Percentiles rank a stretch among this genome's conserved stretches.
These are phyloP conservation scores for Tiphia femorata DNA, from an alignment of 2,888 invertebrate species.

Conservation along the genomic window DNA sequence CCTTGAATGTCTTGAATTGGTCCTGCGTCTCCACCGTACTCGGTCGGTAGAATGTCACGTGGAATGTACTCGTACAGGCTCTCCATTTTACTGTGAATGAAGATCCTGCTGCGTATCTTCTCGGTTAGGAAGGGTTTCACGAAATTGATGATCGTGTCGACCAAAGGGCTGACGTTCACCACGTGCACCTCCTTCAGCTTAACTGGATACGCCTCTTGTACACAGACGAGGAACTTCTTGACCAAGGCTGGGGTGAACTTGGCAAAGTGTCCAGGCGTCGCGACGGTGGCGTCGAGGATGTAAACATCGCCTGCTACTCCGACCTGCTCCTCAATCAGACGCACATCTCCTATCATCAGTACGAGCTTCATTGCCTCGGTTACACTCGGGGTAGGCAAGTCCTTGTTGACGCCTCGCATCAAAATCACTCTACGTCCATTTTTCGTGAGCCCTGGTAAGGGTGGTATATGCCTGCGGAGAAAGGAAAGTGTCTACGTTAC, in stretches of 20 bases:
- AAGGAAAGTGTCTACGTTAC: too few species aligned
- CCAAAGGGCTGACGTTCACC: conserved; percentile 85
- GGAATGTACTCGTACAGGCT: conserved; percentile 84
- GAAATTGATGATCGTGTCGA: conserved; percentile 87
- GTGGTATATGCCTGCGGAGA: conserved; percentile 79
- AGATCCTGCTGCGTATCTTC: conserved; percentile 86
- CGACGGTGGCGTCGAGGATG: conserved; percentile 83
- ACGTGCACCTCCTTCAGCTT: conserved; percentile 90
- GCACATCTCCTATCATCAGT: conserved; percentile 87
- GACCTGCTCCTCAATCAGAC: conserved; percentile 81
- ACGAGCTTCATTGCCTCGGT: conserved; percentile 85
- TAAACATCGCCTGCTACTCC: conserved; percentile 90
- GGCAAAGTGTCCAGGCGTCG: conserved; percentile 84
- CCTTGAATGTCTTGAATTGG: conserved; percentile 80
- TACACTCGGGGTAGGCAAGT: conserved; percentile 78
- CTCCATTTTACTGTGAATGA: conserved; percentile 81
- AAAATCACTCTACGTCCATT: conserved; percentile 83
- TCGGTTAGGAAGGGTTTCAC: conserved; percentile 90
- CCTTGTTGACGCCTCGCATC: conserved; percentile 80
- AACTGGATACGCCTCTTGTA: conserved; percentile 89
- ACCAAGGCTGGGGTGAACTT: conserved; percentile 86
- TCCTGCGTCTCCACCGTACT: conserved; percentile 87
- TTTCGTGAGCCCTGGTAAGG: conserved; percentile 84
- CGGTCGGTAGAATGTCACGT: conserved; percentile 83
- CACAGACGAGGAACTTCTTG: conserved; percentile 88